These are phyloP conservation scores for Suricata suricatta DNA, from an alignment of 2,113 vertebrate genomes.

Conservation along the genomic window DNA sequence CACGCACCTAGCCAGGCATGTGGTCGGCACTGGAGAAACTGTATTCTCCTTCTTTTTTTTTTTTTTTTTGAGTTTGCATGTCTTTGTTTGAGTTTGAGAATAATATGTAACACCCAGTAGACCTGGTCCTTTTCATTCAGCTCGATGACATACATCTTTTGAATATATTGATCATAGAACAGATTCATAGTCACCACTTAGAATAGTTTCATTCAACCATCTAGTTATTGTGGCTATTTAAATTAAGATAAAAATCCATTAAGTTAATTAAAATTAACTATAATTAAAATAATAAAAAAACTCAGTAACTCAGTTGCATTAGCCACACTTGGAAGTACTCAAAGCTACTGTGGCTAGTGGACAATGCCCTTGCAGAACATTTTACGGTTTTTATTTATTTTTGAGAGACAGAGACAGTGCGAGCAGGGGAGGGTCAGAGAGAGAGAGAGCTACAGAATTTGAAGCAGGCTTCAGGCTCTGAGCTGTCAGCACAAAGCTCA, in stretches of 20 bases:
- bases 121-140: neutral
- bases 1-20: neutral
- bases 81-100: slow-evolving; percentile 39
- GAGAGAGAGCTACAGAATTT: too few species aligned
- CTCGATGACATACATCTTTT: slow-evolving; percentile 15
- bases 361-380: neutral
- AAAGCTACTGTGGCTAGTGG: neutral
- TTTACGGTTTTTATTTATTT: neutral
- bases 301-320: neutral
- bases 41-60: neutral
- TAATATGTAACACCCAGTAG: neutral
- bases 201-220: neutral
- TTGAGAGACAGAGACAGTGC: too few species aligned
- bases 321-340: neutral
- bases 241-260: slow-evolving; percentile 31
- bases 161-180: neutral
- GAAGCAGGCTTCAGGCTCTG: too few species aligned
- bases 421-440: too few species aligned
- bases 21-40: neutral
- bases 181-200: neutral
- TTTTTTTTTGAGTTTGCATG: neutral
- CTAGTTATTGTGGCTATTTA: neutral
- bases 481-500: too few species aligned
- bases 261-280: neutral
- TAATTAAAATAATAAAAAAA: neutral